Evolutionary conservation across 2,888 invertebrate species (phyloP), one percentile per base, ranked within the genome.

Genomic region (Drosophila robusta): DNA sequence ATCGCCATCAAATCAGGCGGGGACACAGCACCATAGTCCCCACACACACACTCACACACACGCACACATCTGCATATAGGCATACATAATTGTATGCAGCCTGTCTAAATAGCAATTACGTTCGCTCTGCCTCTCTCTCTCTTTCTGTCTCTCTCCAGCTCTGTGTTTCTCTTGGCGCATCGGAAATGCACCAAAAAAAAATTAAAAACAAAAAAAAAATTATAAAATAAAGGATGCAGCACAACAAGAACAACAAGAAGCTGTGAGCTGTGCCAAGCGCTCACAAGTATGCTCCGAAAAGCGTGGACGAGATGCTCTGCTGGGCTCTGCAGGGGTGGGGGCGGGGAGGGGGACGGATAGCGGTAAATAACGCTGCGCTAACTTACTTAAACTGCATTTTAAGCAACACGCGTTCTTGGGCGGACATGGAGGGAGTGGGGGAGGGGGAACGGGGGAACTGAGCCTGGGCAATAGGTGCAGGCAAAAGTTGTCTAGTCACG

Each of bases 1-100:
- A 85, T 89, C 66, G 86, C 75, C 88, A 81, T 78, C 86, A 87
- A 85, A 85, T 87, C 86, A 77, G 78, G 63, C 89, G 56, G 56
- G 58, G 64, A 65, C 66, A 46, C 26, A 11, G n/a, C 32, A 26
- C 42, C 51, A 46, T 18, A 22, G 26, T 29, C 26, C 26, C 26
- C 7, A 34, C 39, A 41, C 60, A 44, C 29, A 45, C 34, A 36
- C 45, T 50, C 29, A 55, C 49, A 50, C 52, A 47, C 29, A 14
- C 56, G 36, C 24, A 42, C 44, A 44, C 45, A 29, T 39, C 16
- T 56, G 57, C 57, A 57, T 56, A 56, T 58, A 41, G 47, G 46
- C 61, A 55, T 65, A 67, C 57, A 47, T 65, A 57, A 67, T 66
- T 69, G 70, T 55, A 70, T 82, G 74, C 70, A 76, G 64, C 44